Evolutionary conservation across 2,797 vertebrate species (phyloP).

Genomic region (Pseudomugil tenellus): DNA sequence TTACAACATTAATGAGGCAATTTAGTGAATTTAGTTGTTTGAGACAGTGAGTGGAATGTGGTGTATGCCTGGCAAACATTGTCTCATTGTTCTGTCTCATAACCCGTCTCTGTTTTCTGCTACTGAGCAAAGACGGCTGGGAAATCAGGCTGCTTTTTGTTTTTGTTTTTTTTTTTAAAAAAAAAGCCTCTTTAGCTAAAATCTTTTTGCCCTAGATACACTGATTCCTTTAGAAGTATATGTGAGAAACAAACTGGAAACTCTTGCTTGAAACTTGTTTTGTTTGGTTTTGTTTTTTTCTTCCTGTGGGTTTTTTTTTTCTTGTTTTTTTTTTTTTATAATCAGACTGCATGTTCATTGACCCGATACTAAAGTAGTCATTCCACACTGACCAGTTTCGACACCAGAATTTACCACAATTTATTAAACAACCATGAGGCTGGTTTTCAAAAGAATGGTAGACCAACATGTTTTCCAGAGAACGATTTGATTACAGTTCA

Average conservation of each 20-base stretch:
- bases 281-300: background rate
- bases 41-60: conserved; percentile 75
- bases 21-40: conserved; percentile 76
- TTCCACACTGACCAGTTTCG: conserved; percentile 1
- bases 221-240: conserved; percentile 37
- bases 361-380: background rate
- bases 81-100: conserved; percentile 80
- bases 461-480: conserved; percentile 47
- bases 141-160: conserved; percentile 63
- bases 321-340: conserved; percentile 3
- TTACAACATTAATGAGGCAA: conserved; percentile 81
- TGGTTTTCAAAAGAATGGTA: conserved; percentile 27
- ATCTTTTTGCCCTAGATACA: conserved; percentile 71
- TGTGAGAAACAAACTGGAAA: conserved; percentile 14
- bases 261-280: conserved; percentile 7
- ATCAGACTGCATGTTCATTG: conserved; percentile 13
- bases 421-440: conserved; percentile 32
- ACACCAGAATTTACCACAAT: conserved; percentile 26
- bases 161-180: background rate
- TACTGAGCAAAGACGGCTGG: conserved; percentile 71
- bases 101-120: conserved; percentile 77
- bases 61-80: conserved; percentile 72
- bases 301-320: conserved; percentile 5
- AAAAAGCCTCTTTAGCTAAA: conserved; percentile 52
- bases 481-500: conserved; percentile 36